These are phyloP conservation scores for Helicoverpa armigera DNA, from an alignment of 1,140 invertebrate species.

Conservation along the genomic window DNA sequence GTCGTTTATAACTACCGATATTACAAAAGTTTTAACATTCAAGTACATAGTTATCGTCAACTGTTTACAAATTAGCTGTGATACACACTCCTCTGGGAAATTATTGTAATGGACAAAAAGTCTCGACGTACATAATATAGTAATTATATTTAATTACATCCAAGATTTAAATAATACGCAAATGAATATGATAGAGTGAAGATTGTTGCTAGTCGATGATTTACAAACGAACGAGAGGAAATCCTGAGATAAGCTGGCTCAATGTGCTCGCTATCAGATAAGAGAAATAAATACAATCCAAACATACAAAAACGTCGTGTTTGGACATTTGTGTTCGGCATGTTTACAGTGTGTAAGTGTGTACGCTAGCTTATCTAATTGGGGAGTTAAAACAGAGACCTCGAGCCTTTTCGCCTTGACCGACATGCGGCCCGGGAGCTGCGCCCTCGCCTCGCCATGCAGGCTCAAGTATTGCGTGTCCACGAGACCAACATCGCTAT, in stretches of 20 bases:
- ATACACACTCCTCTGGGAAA: conserved; percentile 26
- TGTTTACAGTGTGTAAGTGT: conserved; percentile 22
- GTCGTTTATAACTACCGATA: too few relatives aligned
- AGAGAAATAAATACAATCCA: conserved; percentile 24
- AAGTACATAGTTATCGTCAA: background rate
- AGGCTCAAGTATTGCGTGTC: too few relatives aligned
- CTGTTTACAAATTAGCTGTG: conserved; percentile 9
- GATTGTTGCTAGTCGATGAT: conserved; percentile 11
- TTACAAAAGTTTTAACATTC: background rate
- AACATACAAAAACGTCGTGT: conserved; percentile 27
- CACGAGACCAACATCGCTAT: too few relatives aligned
- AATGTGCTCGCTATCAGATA: conserved; percentile 28
- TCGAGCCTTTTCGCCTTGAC: conserved; percentile 13
- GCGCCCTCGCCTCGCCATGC: too few relatives aligned
- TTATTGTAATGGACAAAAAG: conserved; percentile 26
- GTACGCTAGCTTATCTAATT: conserved; percentile 24
- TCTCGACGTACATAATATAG: conserved; percentile 31
- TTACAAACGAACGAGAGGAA: conserved; percentile 24
- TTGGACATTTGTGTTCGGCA: conserved; percentile 9
- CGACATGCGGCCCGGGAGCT: conserved; percentile 3
- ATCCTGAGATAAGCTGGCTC: conserved; percentile 30
- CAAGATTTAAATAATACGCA: conserved; percentile 11
- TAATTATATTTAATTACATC: conserved; percentile 41
- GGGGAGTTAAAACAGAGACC: conserved; percentile 3
- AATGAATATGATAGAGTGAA: conserved; percentile 17